Base-by-base conservation (phyloP, 2,113 vertebrate genomes). In the Synodontis membranacea region DNA sequence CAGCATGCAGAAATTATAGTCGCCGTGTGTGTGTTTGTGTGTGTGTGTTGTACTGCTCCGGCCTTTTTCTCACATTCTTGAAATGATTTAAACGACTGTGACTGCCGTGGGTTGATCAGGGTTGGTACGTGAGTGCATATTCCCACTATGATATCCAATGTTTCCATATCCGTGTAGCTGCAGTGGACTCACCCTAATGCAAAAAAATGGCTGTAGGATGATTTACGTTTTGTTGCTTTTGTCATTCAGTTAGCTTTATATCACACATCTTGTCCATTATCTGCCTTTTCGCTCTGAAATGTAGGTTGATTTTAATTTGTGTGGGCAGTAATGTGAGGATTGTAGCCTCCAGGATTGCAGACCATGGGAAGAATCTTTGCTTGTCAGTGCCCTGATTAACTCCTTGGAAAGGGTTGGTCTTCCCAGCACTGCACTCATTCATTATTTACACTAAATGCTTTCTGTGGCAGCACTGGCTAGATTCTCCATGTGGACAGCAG, bases 11-110 rank as follows among this genome's bases (percentile, higher is more conserved):
- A 85, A 82, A 80, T 89, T 68, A 46, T 54, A 46, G 74, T 83
- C 50, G 28, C 78, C 34, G 19, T 60, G 52, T 39, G 54, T 52
- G 44, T 82, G 56, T 44, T 39, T 23, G 60, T 23, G 58, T 34
- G 58, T 42, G 82, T 82, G 50, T 34, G 87, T 92, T 90, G 92
- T 93, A 92, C 91, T 92, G 91, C 19, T 50, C 25, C 92, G 92
- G 89, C 89, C 93, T 95, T 94, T 93, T 37, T 86, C 89, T 91
- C 89, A 78, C 88, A 19, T 78, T 70, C 66, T 85, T 88, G 58
- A 78, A 91, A 86, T 87, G 87, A 91, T 91, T 90, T 86, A 91
- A 90, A 86, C 62, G 54, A 74, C 89, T 90, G 88, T 91, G 84
- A 87, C 44, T 85, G 1, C 87, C 82, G 80, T 86, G 81, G 58